These are phyloP conservation scores for Xiphophorus couchianus DNA, from an alignment of 2,113 vertebrate genomes.

Conservation along the genomic window DNA sequence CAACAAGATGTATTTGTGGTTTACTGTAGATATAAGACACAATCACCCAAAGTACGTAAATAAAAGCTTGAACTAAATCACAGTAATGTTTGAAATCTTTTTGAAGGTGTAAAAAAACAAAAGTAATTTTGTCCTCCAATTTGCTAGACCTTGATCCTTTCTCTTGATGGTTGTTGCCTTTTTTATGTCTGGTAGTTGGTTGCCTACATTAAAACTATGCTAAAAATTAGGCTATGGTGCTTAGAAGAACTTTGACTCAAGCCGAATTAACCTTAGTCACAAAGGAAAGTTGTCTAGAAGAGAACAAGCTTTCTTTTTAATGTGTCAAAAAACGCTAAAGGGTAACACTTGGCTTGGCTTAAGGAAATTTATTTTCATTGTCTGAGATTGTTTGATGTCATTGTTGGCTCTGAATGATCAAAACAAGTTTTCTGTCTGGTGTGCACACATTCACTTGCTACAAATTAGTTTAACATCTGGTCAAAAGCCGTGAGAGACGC, in stretches of 20 bases:
- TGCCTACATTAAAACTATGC: constrained; percentile 35
- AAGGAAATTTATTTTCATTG: constrained; percentile 35
- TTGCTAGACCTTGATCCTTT: not conserved
- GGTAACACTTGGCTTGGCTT: constrained; percentile 11
- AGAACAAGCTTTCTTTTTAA: constrained; percentile 5
- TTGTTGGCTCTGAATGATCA: constrained; percentile 50
- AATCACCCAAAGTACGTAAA: too few species aligned
- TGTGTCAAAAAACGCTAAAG: constrained; percentile 16
- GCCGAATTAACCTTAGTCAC: too few species aligned
- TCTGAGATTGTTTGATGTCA: constrained; percentile 30
- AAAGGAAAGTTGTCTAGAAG: too few species aligned
- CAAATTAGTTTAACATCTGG: constrained; percentile 85
- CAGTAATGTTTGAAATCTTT: too few species aligned
- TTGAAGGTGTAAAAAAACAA: not conserved
- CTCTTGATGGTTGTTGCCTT: not conserved
- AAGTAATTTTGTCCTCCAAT: not conserved
- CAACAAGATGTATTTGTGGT: too few species aligned
- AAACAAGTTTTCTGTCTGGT: constrained; percentile 37
- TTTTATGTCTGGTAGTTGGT: constrained; percentile 49
- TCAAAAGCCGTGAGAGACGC: constrained; percentile 50
- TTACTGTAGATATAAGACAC: too few species aligned
- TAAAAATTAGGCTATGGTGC: not conserved
- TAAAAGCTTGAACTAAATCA: too few species aligned
- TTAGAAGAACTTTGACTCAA: not conserved
- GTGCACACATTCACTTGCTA: constrained; percentile 56